These are phyloP conservation scores for Dipodomys stephensi DNA, from an alignment of 2,113 vertebrate species.

Conservation along the genomic window DNA sequence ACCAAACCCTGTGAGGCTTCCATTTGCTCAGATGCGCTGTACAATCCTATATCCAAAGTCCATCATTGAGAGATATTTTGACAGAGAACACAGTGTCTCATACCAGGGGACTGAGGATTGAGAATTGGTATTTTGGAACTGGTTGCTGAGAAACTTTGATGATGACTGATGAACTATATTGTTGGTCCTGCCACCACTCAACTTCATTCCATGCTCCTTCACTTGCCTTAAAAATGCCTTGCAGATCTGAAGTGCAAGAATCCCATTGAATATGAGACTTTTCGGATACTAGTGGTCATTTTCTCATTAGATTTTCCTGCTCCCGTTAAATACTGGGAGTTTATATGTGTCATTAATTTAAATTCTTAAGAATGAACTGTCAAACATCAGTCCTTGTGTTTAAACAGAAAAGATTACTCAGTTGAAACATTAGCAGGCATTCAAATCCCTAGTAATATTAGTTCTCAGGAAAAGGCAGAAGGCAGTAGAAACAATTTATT, in stretches of 20 bases:
- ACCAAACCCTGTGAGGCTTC: neutral
- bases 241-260: constrained; percentile 50
- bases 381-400: constrained; percentile 1
- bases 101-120: neutral
- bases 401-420: constrained; percentile 37
- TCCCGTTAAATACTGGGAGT: neutral
- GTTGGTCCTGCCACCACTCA: neutral
- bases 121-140: neutral
- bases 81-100: neutral
- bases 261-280: neutral
- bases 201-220: neutral
- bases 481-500: neutral
- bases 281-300: neutral
- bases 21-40: neutral
- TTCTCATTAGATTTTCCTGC: neutral
- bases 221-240: neutral
- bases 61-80: neutral
- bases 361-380: constrained; percentile 35
- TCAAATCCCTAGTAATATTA: constrained; percentile 43
- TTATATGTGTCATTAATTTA: constrained; percentile 37
- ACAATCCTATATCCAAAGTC: neutral
- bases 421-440: neutral
- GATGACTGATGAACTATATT: neutral
- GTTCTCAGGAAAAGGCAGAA: neutral
- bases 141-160: neutral